Evolutionary conservation across 2,797 vertebrate genomes (phyloP).

Genomic region (Poecilia velifera): DNA sequence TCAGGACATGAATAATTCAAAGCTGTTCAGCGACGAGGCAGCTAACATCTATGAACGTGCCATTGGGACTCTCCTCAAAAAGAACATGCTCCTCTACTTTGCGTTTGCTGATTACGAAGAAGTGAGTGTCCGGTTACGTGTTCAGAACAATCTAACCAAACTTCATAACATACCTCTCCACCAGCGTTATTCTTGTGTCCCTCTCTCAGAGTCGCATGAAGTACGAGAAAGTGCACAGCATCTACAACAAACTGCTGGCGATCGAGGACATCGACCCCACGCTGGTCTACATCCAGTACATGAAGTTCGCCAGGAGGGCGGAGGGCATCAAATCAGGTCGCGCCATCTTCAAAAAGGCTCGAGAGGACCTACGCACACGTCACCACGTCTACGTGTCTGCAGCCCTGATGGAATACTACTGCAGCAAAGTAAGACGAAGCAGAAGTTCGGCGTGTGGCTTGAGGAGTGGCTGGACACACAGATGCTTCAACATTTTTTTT

Average conservation of each 20-base stretch:
- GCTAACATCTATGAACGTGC: slow-evolving; percentile 99
- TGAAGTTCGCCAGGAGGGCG: slow-evolving; percentile 98
- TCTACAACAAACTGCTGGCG: slow-evolving; percentile 89
- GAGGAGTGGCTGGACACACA: not conserved
- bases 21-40: slow-evolving; percentile 98
- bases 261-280: slow-evolving; percentile 78
- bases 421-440: slow-evolving; percentile 89
- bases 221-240: slow-evolving; percentile 97
- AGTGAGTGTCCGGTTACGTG: slow-evolving; percentile 75
- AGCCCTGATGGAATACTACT: slow-evolving; percentile 99
- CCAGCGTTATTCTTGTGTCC: not conserved
- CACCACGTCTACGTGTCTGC: slow-evolving; percentile 98
- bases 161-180: not conserved
- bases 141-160: not conserved
- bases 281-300: slow-evolving; percentile 98
- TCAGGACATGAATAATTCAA: slow-evolving; percentile 99
- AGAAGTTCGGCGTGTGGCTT: not conserved
- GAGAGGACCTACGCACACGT: slow-evolving; percentile 93
- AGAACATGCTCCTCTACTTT: slow-evolving; percentile 99
- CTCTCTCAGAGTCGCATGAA: slow-evolving; percentile 94
- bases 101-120: slow-evolving; percentile 99
- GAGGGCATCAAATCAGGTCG: slow-evolving; percentile 98
- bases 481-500: not conserved
- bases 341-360: slow-evolving; percentile 97
- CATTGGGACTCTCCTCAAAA: slow-evolving; percentile 97